phyloP scores from a whole-genome alignment of 2,113 vertebrate genomes.

The Cromileptes altivelis region DNA sequence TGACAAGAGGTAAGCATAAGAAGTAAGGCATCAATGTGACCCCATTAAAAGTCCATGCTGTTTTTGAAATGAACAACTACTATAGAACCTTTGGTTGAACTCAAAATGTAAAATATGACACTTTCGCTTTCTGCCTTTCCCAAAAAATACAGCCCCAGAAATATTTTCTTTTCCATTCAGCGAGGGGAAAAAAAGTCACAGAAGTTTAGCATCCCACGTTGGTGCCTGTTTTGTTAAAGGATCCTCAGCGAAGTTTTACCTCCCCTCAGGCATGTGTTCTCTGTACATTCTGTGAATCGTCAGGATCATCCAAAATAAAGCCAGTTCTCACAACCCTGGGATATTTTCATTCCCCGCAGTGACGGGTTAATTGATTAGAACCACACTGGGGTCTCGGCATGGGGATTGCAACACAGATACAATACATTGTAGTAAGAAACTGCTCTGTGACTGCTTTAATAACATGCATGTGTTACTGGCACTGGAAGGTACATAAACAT shows the following conservation, averaged over 20 bases:
- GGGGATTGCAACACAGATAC: conserved; percentile 64
- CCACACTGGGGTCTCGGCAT: conserved; percentile 42
- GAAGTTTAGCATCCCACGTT: conserved; percentile 33
- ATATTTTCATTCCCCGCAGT: conserved; percentile 62
- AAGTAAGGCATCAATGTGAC: not conserved
- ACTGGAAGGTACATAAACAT: not conserved
- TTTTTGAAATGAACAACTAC: conserved; percentile 13
- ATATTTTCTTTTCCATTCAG: conserved; percentile 61
- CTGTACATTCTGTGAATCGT: conserved; percentile 56
- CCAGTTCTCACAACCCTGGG: conserved; percentile 59
- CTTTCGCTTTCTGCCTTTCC: conserved; percentile 16
- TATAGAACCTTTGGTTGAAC: not conserved
- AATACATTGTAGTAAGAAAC: conserved; percentile 29
- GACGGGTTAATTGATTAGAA: conserved; percentile 73
- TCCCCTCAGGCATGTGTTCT: conserved; percentile 49
- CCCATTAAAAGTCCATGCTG: not conserved
- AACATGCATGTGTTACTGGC: conserved; percentile 45
- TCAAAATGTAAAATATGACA: not conserved
- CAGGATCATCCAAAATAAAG: conserved; percentile 65
- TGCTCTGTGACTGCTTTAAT: conserved; percentile 44
- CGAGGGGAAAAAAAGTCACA: conserved; percentile 6
- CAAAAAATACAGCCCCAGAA: conserved; percentile 31
- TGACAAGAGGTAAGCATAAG: not conserved
- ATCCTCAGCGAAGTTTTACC: conserved; percentile 43
- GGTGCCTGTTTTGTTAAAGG: conserved; percentile 59